Conservation (phyloP, 2,888 invertebrate species). For the Miltochrista miniata region DNA sequence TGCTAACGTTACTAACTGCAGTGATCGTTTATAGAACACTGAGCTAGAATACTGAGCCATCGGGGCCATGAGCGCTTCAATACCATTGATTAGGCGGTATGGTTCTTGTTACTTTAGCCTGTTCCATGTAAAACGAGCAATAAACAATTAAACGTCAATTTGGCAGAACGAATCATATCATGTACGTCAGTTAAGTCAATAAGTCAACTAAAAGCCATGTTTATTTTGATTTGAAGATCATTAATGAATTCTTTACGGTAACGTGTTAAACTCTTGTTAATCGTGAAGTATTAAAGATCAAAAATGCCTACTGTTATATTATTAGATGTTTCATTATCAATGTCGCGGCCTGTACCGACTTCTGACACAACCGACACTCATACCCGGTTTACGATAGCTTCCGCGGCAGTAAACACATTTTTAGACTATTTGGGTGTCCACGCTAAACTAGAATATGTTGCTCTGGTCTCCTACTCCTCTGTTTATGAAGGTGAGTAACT, state of each 20-base stretch:
- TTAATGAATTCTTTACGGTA: slow-evolving; percentile 3
- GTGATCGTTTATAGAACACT: no score
- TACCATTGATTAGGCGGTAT: no score
- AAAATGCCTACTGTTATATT: slow-evolving; percentile 75
- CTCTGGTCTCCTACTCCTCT: slow-evolving; percentile 72
- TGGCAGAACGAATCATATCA: no score
- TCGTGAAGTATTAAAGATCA: not conserved
- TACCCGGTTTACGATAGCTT: slow-evolving; percentile 66
- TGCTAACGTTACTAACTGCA: no score
- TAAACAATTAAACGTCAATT: no score
- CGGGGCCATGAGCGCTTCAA: no score
- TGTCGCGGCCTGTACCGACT: slow-evolving; percentile 70
- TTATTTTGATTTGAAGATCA: not conserved
- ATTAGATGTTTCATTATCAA: slow-evolving; percentile 73
- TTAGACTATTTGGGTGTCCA: slow-evolving; percentile 69
- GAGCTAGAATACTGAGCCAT: no score
- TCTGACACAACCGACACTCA: slow-evolving; percentile 66
- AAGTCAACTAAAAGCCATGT: no score
- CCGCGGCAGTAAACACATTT: slow-evolving; percentile 70
- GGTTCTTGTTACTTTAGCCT: no score
- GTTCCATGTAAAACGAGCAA: no score
- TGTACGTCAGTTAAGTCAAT: no score
- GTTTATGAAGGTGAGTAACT: slow-evolving; percentile 62
- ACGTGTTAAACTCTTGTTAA: not conserved
- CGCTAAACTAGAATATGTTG: slow-evolving; percentile 73